A percentile compares a stretch with the other conserved stretches of the same genome.
phyloP scores from a whole-genome alignment of 2,888 invertebrate species.

The Cephus rjabovi region DNA sequence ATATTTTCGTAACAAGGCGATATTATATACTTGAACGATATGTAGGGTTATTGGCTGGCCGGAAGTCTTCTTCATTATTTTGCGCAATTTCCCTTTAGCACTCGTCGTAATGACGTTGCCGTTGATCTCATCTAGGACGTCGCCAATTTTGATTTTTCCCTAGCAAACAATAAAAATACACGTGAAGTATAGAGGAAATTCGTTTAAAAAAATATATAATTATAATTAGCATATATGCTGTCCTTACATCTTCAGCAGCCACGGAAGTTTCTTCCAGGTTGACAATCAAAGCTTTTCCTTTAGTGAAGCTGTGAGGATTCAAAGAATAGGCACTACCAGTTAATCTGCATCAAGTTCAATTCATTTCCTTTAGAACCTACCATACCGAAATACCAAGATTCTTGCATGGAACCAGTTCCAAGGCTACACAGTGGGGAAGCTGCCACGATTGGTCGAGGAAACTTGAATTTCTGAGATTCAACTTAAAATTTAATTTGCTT shows the following conservation, averaged over 20 bases:
- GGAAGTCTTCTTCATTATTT: slow-evolving; percentile 67
- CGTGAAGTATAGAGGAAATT: background rate
- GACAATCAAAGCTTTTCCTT: slow-evolving; percentile 72
- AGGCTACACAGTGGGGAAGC: slow-evolving; percentile 68
- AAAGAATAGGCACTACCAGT: background rate
- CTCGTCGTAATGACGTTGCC: slow-evolving; percentile 68
- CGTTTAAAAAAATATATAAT: slow-evolving; percentile 13
- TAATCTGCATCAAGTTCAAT: background rate
- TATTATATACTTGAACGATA: slow-evolving; percentile 69
- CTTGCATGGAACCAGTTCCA: slow-evolving; percentile 75
- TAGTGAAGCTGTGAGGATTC: slow-evolving; percentile 68
- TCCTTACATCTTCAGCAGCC: slow-evolving; percentile 74
- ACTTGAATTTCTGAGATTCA: slow-evolving; percentile 70
- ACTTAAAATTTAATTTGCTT: slow-evolving; percentile 68
- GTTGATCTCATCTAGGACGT: slow-evolving; percentile 75
- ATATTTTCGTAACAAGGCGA: background rate
- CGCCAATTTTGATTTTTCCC: slow-evolving; percentile 73
- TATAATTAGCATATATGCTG: background rate
- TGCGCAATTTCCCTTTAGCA: slow-evolving; percentile 67
- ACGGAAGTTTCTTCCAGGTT: slow-evolving; percentile 72
- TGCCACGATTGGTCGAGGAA: slow-evolving; percentile 76
- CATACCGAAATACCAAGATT: slow-evolving; percentile 73
- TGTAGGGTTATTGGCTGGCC: slow-evolving; percentile 67
- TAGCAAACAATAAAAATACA: slow-evolving; percentile 47
- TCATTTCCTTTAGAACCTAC: slow-evolving; percentile 51